Evolutionary conservation across 2,797 vertebrate genomes (phyloP).

Genomic region (Crax fasciolata): DNA sequence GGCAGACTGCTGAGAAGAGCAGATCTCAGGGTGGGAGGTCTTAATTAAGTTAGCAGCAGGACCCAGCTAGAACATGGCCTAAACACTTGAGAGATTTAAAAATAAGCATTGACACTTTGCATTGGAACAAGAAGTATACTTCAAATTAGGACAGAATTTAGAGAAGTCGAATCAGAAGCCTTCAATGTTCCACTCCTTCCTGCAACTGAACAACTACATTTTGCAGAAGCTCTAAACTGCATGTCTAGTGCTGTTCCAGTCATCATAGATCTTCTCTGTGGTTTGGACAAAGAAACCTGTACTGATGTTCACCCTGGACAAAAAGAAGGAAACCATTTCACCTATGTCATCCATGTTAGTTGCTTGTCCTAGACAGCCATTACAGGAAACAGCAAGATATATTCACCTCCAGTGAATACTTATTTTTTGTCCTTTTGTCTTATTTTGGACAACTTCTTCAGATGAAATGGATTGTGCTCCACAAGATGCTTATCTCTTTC

Average conservation of each 20-base stretch:
- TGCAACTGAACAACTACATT: not conserved
- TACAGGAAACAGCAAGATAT: not conserved
- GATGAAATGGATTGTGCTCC: not conserved
- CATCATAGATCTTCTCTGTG: not conserved
- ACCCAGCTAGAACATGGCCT: not conserved
- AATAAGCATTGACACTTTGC: not conserved
- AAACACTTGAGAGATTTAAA: constrained; percentile 2
- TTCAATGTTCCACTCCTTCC: not conserved
- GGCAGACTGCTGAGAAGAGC: not conserved
- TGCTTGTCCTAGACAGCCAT: not conserved
- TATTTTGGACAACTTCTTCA: not conserved
- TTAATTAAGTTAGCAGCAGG: constrained; percentile 43
- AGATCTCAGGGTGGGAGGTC: not conserved
- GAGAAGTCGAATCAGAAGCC: not conserved
- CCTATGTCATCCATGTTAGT: not conserved
- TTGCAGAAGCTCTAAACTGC: not conserved
- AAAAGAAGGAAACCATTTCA: not conserved
- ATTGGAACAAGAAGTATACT: not conserved
- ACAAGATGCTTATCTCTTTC: not conserved
- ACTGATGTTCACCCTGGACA: not conserved
- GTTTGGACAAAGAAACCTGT: not conserved
- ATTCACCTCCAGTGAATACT: not conserved
- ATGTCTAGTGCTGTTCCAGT: not conserved
- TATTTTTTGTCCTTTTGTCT: not conserved
- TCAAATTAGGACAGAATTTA: constrained; percentile 2